phyloP scores from a whole-genome alignment of 2,888 invertebrate species.

The Caenorhabditis sinica region DNA sequence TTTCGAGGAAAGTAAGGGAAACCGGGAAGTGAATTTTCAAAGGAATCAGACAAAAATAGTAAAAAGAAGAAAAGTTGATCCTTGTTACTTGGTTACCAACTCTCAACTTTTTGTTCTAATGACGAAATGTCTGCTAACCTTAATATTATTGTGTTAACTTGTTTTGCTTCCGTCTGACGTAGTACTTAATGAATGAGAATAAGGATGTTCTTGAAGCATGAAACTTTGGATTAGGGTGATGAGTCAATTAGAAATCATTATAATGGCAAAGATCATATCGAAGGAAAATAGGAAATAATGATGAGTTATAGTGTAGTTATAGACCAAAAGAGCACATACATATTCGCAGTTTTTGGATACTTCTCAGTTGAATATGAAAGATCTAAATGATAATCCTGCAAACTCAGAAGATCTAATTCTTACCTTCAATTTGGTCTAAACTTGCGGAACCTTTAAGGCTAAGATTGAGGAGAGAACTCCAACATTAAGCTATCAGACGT shows the following conservation, averaged over 20 bases:
- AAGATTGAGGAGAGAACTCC: no score
- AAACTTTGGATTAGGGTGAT: conserved; percentile 24
- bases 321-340: no score
- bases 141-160: conserved; percentile 19
- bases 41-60: conserved; percentile 18
- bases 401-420: no score
- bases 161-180: conserved; percentile 28
- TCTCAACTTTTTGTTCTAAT: conserved; percentile 14
- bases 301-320: neutral
- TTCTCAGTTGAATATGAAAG: no score
- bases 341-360: no score
- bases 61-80: conserved; percentile 19
- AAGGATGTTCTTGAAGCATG: conserved; percentile 33
- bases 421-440: no score
- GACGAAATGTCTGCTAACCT: neutral
- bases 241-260: conserved; percentile 5
- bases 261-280: conserved; percentile 14
- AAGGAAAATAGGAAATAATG: no score
- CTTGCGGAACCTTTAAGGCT: no score
- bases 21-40: conserved; percentile 14
- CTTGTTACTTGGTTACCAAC: conserved; percentile 35
- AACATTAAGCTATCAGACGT: no score
- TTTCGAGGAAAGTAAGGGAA: conserved; percentile 33
- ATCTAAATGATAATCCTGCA: no score
- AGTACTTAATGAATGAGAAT: conserved; percentile 1